Evolutionary conservation across 1,140 invertebrate species (phyloP).

Genomic region (Lucilia sericata): DNA sequence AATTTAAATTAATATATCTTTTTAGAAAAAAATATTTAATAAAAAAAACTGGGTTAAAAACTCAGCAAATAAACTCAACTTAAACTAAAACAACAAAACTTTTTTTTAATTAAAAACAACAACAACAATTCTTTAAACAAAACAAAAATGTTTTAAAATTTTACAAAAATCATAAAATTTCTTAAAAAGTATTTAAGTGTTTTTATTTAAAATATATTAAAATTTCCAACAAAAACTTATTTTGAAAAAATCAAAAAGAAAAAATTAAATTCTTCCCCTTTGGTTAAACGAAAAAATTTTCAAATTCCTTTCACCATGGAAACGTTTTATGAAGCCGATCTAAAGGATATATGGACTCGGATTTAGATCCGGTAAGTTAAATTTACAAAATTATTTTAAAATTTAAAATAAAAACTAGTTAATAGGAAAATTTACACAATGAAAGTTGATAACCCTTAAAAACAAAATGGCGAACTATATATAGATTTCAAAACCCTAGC

Average conservation of each 20-base stretch:
- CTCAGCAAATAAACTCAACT: neutral
- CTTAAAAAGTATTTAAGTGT: too few species aligned
- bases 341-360: constrained; percentile 82
- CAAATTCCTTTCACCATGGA: constrained; percentile 69
- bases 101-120: neutral
- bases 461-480: too few species aligned
- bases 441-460: too few species aligned
- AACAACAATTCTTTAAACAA: neutral
- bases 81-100: neutral
- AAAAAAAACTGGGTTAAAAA: neutral
- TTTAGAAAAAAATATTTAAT: neutral
- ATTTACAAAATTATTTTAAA: neutral
- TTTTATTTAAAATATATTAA: too few species aligned
- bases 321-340: constrained; percentile 78
- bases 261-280: neutral
- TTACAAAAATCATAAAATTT: too few species aligned
- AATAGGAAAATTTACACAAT: too few species aligned
- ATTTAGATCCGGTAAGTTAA: constrained; percentile 80
- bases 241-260: neutral
- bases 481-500: too few species aligned
- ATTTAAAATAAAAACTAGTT: too few species aligned
- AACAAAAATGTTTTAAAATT: neutral
- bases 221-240: neutral
- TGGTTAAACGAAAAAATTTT: neutral
- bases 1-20: too few species aligned